Evolutionary conservation across 2,113 vertebrate species (phyloP), one percentile per base, ranked within the genome.

Genomic region (Athene cunicularia): DNA sequence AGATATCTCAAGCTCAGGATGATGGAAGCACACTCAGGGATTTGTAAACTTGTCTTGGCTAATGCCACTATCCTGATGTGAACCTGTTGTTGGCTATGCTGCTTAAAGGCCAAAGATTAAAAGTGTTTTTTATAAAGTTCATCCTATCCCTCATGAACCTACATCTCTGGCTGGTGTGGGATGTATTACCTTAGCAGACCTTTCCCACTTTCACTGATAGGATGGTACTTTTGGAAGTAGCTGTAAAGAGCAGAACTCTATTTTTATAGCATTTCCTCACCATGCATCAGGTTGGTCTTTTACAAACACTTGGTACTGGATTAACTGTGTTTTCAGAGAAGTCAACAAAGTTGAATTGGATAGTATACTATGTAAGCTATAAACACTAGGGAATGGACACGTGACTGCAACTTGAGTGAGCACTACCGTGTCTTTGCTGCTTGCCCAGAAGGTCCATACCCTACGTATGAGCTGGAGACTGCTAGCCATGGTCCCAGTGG

Each of bases 41-140:
- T 92, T 94, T 77, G 75, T 45, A 82, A 62, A 97, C 89, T 85
- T 88, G 56, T 92, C 96, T 95, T 91, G 64, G 84, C 95, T 96
- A 71, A 93, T 81, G 85, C 92, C 96, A 87, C 94, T 97, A 95
- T 71, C 94, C 97, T 96, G 89, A 95, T 95, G 91, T 97, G 97
- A 96, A 97, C 94, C 90, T 95, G 91, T 96, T 96, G 94, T 94
- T 96, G 85, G 82, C 90, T 88, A 43, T 35, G 62, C 89, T 93
- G 75, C 71, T 95, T 97, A 96, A 93, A 97, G 92, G 92, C 96
- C 94, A 95, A 94, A 97, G 96, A 96, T 93, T 97, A 96, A 94
- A 97, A 95, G 77, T 93, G 53, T 53, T 96, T 91, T 85, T 91
- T 85, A 74, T 81, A 85, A 96, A 98, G 93, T 96, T 94, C 96